These are phyloP conservation scores for Hiodon alosoides DNA, from an alignment of 2,113 vertebrate genomes.

Conservation along the genomic window DNA sequence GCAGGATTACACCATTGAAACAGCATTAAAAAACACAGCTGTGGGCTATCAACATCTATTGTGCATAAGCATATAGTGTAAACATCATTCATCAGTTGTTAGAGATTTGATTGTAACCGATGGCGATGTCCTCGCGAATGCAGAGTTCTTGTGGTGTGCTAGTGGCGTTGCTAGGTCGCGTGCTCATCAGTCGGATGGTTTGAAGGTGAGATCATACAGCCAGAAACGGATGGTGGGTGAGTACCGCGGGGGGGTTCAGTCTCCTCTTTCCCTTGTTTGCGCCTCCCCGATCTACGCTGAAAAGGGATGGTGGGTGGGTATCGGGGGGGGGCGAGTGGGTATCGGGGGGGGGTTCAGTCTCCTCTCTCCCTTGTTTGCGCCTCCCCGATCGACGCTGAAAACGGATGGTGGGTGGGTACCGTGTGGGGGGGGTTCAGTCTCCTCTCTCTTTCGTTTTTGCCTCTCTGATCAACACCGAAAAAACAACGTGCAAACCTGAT, in stretches of 20 bases:
- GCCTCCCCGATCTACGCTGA: not conserved
- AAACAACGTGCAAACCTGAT: no score
- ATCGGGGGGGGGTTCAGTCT: not conserved
- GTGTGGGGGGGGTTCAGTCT: not conserved
- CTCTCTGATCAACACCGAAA: not conserved
- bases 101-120: no score
- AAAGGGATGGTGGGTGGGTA: not conserved
- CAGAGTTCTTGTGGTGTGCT: not conserved
- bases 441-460: not conserved
- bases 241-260: not conserved
- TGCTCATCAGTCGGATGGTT: constrained; percentile 6
- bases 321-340: not conserved
- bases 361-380: not conserved
- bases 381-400: not conserved
- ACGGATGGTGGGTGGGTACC: not conserved
- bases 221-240: not conserved
- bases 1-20: not conserved
- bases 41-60: not conserved
- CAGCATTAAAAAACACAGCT: not conserved
- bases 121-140: no score
- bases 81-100: not conserved
- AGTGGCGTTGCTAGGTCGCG: not conserved
- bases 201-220: constrained; percentile 8
- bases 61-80: not conserved
- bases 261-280: not conserved